A percentile compares a stretch with the other conserved stretches of the same genome.
Evolutionary conservation across 2,113 vertebrate genomes (phyloP).

Genomic region (Halcyon senegalensis): DNA sequence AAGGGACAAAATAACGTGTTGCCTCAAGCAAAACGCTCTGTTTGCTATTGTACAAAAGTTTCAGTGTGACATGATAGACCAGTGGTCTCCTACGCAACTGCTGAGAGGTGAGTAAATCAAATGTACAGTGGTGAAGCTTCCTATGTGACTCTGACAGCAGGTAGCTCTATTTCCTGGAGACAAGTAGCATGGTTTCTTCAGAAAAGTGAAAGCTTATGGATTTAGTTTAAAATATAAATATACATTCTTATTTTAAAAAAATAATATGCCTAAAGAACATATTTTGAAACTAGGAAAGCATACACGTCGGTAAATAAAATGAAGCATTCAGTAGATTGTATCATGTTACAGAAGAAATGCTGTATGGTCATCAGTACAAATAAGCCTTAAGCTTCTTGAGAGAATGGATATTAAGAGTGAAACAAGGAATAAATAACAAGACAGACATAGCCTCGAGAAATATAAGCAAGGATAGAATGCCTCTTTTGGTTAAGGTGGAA

Average conservation of each 20-base stretch:
- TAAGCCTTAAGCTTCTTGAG: background rate
- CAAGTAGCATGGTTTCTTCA: background rate
- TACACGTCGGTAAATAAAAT: background rate
- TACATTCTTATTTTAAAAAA: background rate
- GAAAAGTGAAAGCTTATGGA: background rate
- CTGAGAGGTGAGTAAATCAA: background rate
- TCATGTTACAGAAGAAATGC: background rate
- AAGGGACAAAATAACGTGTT: background rate
- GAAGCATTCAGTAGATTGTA: background rate
- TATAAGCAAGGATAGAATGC: background rate
- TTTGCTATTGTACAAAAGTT: background rate
- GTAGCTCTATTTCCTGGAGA: background rate
- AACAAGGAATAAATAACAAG: conserved; percentile 8
- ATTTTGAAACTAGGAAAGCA: background rate
- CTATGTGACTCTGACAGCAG: background rate
- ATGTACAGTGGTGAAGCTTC: background rate
- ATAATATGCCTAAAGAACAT: background rate
- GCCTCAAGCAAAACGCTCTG: background rate
- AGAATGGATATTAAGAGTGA: background rate
- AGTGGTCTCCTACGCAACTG: background rate
- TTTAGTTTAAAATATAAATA: background rate
- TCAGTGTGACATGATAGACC: background rate
- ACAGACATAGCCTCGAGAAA: conserved; percentile 25
- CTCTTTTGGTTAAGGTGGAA: background rate
- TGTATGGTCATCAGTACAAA: conserved; percentile 12